Evolutionary conservation across 2,888 invertebrate species (phyloP).

Genomic region (Limnephilus marmoratus): DNA sequence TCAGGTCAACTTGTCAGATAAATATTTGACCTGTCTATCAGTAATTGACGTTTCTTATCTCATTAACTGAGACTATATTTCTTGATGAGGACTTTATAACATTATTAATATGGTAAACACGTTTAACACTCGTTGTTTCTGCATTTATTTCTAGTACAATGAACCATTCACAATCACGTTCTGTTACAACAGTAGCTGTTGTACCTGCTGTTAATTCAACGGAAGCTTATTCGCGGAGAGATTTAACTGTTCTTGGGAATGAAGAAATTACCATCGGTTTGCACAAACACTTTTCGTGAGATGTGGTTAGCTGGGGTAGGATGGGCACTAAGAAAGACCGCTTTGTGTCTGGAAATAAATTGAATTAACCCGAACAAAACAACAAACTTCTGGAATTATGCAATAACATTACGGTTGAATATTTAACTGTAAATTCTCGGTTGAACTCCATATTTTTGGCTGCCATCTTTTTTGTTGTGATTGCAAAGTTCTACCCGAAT

Average conservation of each 20-base stretch:
- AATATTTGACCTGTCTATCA: background rate
- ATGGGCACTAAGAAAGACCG: background rate
- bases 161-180: background rate
- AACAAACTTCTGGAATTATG: background rate
- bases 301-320: background rate
- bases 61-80: background rate
- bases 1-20: background rate
- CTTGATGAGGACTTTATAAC: background rate
- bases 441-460: background rate
- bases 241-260: background rate
- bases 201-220: background rate
- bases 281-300: constrained; percentile 2
- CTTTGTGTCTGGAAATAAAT: background rate
- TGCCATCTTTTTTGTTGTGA: too few relatives aligned
- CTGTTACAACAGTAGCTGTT: background rate
- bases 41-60: background rate
- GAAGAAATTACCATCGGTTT: background rate
- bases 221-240: background rate
- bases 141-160: background rate
- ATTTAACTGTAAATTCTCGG: background rate
- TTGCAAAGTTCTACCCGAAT: too few relatives aligned
- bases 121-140: background rate
- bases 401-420: background rate
- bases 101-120: background rate
- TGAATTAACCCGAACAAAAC: background rate